Evolutionary conservation across 2,797 vertebrate genomes (phyloP).

Genomic region (Sebastes minor): DNA sequence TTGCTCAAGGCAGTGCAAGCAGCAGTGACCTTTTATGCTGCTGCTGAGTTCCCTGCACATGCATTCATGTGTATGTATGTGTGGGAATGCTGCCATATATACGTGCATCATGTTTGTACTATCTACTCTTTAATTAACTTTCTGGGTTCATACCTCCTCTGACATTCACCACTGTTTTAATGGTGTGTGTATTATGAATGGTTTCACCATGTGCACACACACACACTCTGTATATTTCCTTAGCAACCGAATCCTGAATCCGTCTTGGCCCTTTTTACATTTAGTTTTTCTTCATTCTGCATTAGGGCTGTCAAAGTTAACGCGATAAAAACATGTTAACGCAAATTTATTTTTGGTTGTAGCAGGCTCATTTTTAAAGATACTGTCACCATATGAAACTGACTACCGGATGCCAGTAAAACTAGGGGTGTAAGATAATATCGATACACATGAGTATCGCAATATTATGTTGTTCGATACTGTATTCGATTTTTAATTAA

Average conservation of each 20-base stretch:
- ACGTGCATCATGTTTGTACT: neutral
- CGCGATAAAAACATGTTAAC: too few relatives aligned
- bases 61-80: conserved; percentile 5
- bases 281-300: neutral
- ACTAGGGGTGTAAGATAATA: too few relatives aligned
- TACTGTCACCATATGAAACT: too few relatives aligned
- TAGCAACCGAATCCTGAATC: neutral
- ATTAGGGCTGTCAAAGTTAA: neutral
- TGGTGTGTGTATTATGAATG: neutral
- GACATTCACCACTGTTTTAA: conserved; percentile 31
- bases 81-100: neutral
- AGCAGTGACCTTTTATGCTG: conserved; percentile 71
- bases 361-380: too few relatives aligned
- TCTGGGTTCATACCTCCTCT: conserved; percentile 9
- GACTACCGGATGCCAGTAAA: too few relatives aligned
- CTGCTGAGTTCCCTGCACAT: conserved; percentile 31
- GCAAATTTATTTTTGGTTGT: too few relatives aligned
- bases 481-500: too few relatives aligned
- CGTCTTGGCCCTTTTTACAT: neutral
- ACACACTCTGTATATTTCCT: neutral
- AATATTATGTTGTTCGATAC: too few relatives aligned
- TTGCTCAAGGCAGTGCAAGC: conserved; percentile 60
- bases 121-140: conserved; percentile 33
- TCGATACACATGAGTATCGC: too few relatives aligned
- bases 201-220: neutral